Conservation (phyloP, 2,797 vertebrate genomes). For the Chiloscyllium punctatum region DNA sequence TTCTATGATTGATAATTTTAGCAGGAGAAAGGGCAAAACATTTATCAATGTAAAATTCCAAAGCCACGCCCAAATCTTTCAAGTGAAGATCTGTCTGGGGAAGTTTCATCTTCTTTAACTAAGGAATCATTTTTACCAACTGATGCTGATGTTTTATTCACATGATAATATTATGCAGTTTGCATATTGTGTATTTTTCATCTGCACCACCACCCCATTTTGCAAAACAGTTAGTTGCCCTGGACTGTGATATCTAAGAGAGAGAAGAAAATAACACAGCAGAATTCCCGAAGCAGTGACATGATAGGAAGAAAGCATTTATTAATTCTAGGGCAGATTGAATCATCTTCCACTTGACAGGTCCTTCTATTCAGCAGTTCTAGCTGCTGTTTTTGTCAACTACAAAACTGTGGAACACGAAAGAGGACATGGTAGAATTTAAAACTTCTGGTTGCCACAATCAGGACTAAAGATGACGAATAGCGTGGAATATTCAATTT, state of each 20-base stretch:
- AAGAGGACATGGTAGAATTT: neutral
- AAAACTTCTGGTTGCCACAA: neutral
- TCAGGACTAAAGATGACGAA: neutral
- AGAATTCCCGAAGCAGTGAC: neutral
- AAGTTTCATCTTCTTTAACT: neutral
- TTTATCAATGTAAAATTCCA: neutral
- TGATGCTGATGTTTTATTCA: neutral
- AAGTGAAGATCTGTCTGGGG: neutral
- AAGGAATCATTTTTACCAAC: neutral
- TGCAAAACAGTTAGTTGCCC: neutral
- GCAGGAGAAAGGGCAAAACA: neutral
- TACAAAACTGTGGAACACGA: neutral
- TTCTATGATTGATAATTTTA: neutral
- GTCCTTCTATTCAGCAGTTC: neutral
- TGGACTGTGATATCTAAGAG: neutral
- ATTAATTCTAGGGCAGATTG: neutral
- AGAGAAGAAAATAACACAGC: neutral
- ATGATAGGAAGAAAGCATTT: neutral
- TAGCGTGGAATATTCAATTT: neutral
- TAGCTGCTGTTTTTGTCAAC: neutral
- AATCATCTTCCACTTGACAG: neutral
- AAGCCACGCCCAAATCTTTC: neutral
- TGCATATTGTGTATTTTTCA: neutral
- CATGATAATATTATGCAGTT: neutral
- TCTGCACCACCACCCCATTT: neutral